Evolutionary conservation across 2,888 invertebrate genomes (phyloP), one percentile per base, ranked within the genome.

Genomic region (Branchipolynoe longqiensis): DNA sequence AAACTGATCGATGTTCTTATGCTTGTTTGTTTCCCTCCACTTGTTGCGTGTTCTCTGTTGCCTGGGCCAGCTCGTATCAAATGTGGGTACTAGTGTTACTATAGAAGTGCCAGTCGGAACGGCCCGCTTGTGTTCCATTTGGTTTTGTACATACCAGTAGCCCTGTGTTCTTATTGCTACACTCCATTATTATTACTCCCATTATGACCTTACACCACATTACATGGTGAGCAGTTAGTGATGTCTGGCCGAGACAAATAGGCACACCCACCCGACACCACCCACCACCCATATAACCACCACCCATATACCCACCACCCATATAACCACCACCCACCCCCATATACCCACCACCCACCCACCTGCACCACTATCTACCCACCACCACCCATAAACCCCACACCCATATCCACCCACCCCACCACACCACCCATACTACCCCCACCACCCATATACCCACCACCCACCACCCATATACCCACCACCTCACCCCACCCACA

Each of bases 61-160:
- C 41, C 78, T 48, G 69, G 38, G 4, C 41, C 78, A 78, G 78
- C 78, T 28, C 78, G 78, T 48, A 41, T 78, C 41, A 78, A 78
- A 78, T 78, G 78, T 78, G 78, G 78, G 78, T 78, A 62, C 62
- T 62, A 62, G 62, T 62, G 48, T 78, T 78, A 48, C 41, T 78
- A 48, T 78, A 78, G 78, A 78, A 78, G 78, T 78, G 78, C 41
- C 25, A 78, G 12, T 28, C 1, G 28, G 48, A 78, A n/a, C n/a
- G n/a, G n/a, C 22, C 78, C 4, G 78, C 54, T 78, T 78, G 28
- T 41, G 78, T 78, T 78, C 22, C 48, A 33, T 78, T 78, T 54
- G 41, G 48, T 78, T 78, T 78, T 78, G 78, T 78, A 78, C 28
- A 78, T 78, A 48, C 78, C 48, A 28, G 31, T 78, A 78, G 78